Evolutionary conservation across 2,888 invertebrate species (phyloP).

Genomic region (Zhuqinia jingwanae): DNA sequence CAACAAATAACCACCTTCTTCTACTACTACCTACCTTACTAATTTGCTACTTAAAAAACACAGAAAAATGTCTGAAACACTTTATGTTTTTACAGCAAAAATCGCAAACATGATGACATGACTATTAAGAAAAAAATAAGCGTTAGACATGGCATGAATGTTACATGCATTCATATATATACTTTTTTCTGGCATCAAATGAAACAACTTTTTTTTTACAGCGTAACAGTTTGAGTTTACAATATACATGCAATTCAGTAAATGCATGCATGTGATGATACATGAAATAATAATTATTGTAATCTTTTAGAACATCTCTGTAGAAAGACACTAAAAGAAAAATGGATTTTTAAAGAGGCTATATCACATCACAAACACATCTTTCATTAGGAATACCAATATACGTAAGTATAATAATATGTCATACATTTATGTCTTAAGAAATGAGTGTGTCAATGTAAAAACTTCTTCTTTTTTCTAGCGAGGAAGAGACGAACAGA

Average conservation of each 20-base stretch:
- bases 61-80: constrained; percentile 26
- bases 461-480: too few relatives aligned
- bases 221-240: too few relatives aligned
- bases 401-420: too few relatives aligned
- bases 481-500: too few relatives aligned
- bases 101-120: not conserved
- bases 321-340: not conserved
- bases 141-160: too few relatives aligned
- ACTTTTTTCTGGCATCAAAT: not conserved
- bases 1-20: not conserved
- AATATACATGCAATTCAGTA: too few relatives aligned
- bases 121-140: not conserved
- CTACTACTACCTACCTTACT: not conserved
- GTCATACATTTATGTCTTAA: too few relatives aligned
- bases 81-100: constrained; percentile 16
- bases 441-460: too few relatives aligned
- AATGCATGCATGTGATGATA: not conserved
- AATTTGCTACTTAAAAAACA: too few relatives aligned
- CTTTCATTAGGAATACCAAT: too few relatives aligned
- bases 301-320: not conserved
- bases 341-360: not conserved
- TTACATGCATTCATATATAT: not conserved
- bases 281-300: constrained; percentile 3
- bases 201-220: too few relatives aligned
- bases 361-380: constrained; percentile 5